phyloP scores from a whole-genome alignment of 2,888 invertebrate species.

The Spialia ferax region DNA sequence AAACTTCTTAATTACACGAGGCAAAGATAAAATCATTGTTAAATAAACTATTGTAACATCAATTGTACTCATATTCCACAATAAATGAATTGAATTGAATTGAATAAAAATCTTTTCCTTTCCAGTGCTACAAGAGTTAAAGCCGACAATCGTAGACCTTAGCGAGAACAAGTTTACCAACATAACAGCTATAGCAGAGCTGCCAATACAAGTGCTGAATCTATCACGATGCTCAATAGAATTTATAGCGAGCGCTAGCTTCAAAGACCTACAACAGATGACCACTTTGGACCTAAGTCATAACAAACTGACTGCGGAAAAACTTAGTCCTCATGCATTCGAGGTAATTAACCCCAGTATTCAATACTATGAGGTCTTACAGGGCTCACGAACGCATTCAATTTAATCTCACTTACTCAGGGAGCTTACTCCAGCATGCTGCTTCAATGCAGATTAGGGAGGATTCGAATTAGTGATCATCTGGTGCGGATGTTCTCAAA shows the following conservation, averaged over 20 bases:
- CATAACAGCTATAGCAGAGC: conserved; percentile 83
- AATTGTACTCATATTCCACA: too few species aligned
- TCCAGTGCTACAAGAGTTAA: conserved; percentile 64
- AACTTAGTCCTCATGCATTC: conserved; percentile 88
- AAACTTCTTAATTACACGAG: too few species aligned
- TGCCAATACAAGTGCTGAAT: conserved; percentile 85
- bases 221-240: conserved; percentile 89
- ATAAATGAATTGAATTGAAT: too few species aligned
- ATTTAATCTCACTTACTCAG: too few species aligned
- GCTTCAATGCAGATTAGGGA: too few species aligned
- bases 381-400: too few species aligned
- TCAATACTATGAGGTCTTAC: too few species aligned
- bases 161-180: conserved; percentile 78
- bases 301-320: conserved; percentile 88
- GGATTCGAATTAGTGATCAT: too few species aligned
- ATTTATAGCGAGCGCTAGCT: conserved; percentile 87
- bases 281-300: conserved; percentile 89
- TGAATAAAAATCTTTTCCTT: neutral
- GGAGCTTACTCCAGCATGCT: too few species aligned
- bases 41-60: too few species aligned
- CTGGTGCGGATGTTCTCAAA: too few species aligned
- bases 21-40: too few species aligned
- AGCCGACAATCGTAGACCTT: conserved; percentile 71
- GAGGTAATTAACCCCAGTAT: conserved; percentile 86
- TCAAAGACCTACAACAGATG: conserved; percentile 88